These are phyloP conservation scores for Polydrusus tereticollis DNA, from an alignment of 2,888 invertebrate species.

Conservation along the genomic window DNA sequence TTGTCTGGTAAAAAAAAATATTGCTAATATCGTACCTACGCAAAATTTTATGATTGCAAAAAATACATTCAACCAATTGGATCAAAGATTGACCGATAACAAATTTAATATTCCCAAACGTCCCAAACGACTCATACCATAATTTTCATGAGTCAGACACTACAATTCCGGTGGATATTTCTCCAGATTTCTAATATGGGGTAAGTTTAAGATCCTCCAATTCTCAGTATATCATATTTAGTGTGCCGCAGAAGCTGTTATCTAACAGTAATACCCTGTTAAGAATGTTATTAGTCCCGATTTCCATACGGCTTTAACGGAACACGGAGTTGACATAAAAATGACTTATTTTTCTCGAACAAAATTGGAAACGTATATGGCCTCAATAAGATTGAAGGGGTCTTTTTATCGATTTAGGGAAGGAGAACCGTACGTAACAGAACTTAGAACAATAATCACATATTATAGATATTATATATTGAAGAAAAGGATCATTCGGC, in stretches of 20 bases:
- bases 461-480: too few species aligned
- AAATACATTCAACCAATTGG: too few species aligned
- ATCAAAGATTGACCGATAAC: background rate
- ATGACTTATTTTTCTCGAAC: slow-evolving; percentile 16
- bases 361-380: slow-evolving; percentile 4
- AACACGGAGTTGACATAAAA: slow-evolving; percentile 23
- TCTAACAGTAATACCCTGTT: slow-evolving; percentile 26
- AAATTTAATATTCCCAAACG: background rate
- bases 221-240: slow-evolving; percentile 14
- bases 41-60: too few species aligned
- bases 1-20: too few species aligned
- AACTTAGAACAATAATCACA: too few species aligned
- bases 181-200: background rate
- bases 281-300: slow-evolving; percentile 17
- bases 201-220: background rate
- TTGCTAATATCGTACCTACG: too few species aligned
- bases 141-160: background rate
- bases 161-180: background rate
- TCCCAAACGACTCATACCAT: background rate
- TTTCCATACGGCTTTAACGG: slow-evolving; percentile 22
- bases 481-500: too few species aligned
- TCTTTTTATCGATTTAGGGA: too few species aligned
- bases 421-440: too few species aligned
- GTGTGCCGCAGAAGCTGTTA: slow-evolving; percentile 21
- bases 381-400: background rate